A percentile compares a stretch with the other conserved stretches of the same genome.
Evolutionary conservation across 2,113 vertebrate genomes (phyloP).

Genomic region (Otocyon megalotis): DNA sequence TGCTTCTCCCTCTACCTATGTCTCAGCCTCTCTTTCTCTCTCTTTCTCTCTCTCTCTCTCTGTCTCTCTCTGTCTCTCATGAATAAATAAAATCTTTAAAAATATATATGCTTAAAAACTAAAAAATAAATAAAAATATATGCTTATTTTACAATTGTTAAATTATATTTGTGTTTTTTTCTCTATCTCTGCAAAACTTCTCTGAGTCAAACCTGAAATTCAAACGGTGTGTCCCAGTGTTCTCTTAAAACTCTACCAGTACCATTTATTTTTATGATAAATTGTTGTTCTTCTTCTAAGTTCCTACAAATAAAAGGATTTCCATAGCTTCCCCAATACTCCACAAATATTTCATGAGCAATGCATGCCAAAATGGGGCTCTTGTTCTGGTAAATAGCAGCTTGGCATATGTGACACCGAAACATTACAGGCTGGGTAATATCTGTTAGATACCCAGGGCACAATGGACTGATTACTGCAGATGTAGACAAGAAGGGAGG

Average conservation of each 20-base stretch:
- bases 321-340: constrained; percentile 42
- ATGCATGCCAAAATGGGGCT: constrained; percentile 49
- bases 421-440: constrained; percentile 55
- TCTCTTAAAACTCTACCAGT: constrained; percentile 17
- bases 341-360: constrained; percentile 74
- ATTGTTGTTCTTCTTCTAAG: background rate
- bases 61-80: too few relatives aligned
- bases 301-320: constrained; percentile 58
- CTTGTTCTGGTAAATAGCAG: constrained; percentile 30
- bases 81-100: too few relatives aligned
- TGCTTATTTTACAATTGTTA: background rate
- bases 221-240: background rate
- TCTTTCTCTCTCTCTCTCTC: too few relatives aligned
- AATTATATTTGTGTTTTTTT: background rate
- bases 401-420: constrained; percentile 22
- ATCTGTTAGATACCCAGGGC: constrained; percentile 24
- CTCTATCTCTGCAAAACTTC: background rate
- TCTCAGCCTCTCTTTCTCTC: too few relatives aligned
- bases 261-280: constrained; percentile 25
- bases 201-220: constrained; percentile 53
- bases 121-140: too few relatives aligned
- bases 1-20: too few relatives aligned
- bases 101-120: too few relatives aligned
- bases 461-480: constrained; percentile 51
- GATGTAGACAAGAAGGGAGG: background rate